These are phyloP conservation scores for Mylabris sibirica DNA, from an alignment of 2,888 invertebrate genomes.

Conservation along the genomic window DNA sequence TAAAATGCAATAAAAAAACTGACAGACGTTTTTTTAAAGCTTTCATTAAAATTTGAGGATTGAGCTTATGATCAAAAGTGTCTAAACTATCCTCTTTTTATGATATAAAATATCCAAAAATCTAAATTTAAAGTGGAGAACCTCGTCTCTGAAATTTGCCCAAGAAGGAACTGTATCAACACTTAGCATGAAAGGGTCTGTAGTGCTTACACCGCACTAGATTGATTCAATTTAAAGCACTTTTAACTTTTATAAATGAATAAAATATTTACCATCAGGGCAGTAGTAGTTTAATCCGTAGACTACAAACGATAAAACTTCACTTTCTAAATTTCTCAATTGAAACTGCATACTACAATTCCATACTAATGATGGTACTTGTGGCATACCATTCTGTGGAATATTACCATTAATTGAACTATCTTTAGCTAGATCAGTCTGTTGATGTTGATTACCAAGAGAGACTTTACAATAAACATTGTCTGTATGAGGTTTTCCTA, in stretches of 20 bases:
- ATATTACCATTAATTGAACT: conserved; percentile 59
- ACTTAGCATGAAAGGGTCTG: no score
- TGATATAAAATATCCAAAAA: no score
- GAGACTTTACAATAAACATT: conserved; percentile 78
- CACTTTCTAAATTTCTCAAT: conserved; percentile 72
- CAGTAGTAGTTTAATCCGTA: conserved; percentile 75
- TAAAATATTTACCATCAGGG: conserved; percentile 69
- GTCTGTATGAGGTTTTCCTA: conserved; percentile 66
- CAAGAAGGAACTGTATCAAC: no score
- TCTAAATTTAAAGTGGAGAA: no score
- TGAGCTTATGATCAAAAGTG: no score
- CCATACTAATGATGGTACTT: conserved; percentile 68
- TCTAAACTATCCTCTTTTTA: no score
- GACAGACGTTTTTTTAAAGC: no score
- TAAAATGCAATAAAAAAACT: no score
- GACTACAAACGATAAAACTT: conserved; percentile 73
- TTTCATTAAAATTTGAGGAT: no score
- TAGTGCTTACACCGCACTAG: no score
- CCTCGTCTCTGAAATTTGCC: no score
- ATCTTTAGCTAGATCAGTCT: conserved; percentile 69
- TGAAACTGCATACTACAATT: conserved; percentile 80
- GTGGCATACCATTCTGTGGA: conserved; percentile 53
- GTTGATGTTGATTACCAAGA: conserved; percentile 75
- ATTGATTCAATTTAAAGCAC: no score
- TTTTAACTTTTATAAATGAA: not conserved